Conservation (phyloP, 2,113 vertebrate genomes). For the Phylloscopus trochilus region DNA sequence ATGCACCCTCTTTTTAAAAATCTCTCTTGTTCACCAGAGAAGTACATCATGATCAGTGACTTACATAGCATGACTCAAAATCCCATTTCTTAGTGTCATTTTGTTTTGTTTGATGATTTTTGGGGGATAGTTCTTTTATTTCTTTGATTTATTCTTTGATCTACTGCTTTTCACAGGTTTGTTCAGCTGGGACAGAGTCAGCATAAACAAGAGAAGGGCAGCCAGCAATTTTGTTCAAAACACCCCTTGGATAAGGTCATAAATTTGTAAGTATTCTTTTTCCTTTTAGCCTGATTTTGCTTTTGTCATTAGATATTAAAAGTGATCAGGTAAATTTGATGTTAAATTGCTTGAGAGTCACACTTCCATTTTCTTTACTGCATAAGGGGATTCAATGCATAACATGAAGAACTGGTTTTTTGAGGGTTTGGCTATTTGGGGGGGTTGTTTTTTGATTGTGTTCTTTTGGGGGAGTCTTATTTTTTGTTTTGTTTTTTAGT, state of each 20-base stretch:
- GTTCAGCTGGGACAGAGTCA: slow-evolving; percentile 89
- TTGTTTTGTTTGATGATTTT: background rate
- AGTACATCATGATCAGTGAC: background rate
- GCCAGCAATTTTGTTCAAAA: slow-evolving; percentile 67
- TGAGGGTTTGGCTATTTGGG: background rate
- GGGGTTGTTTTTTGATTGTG: background rate
- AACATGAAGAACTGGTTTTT: background rate
- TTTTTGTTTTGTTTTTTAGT: background rate
- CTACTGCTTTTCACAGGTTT: slow-evolving; percentile 77
- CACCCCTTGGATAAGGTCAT: slow-evolving; percentile 76
- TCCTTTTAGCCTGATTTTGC: background rate
- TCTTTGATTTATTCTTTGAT: background rate
- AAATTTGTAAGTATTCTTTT: slow-evolving; percentile 83
- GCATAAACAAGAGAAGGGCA: slow-evolving; percentile 82
- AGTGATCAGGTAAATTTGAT: background rate
- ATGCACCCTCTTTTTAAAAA: background rate
- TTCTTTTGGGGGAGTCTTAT: background rate
- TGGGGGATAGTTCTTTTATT: background rate
- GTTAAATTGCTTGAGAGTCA: background rate
- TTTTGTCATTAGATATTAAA: background rate
- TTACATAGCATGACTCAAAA: background rate
- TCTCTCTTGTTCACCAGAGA: background rate
- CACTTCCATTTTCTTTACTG: background rate
- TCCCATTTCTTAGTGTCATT: background rate
- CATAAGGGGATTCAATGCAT: background rate